Evolutionary conservation across 2,797 vertebrate genomes (phyloP).

Genomic region (Lutjanus campechanus): DNA sequence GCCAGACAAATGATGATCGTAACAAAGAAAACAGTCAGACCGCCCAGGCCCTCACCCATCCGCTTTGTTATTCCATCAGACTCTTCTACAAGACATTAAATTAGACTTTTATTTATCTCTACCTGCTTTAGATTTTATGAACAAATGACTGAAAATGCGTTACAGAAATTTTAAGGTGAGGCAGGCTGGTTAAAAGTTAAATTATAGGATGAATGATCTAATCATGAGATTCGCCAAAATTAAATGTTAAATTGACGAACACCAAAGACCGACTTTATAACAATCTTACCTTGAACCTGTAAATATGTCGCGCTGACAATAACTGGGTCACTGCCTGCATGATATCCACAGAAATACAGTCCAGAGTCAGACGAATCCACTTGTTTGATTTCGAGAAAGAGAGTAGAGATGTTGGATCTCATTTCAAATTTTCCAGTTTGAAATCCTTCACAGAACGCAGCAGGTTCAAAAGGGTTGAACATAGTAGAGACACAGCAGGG

Average conservation of each 20-base stretch:
- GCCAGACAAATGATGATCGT: neutral
- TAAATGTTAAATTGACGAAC: too few species aligned
- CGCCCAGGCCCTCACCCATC: neutral
- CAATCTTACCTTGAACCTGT: slow-evolving; percentile 35
- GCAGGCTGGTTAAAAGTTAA: too few species aligned
- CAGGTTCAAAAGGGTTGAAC: fast-evolving
- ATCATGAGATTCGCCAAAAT: too few species aligned
- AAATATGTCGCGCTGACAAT: neutral
- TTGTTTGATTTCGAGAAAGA: slow-evolving; percentile 43
- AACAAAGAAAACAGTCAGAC: neutral
- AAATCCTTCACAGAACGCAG: neutral
- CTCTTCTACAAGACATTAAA: neutral
- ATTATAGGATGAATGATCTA: too few species aligned
- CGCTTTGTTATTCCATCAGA: neutral
- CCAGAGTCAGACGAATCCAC: slow-evolving; percentile 47
- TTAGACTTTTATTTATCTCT: too few species aligned
- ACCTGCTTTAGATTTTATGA: too few species aligned
- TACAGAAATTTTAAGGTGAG: too few species aligned
- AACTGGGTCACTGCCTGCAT: fast-evolving
- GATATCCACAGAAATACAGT: slow-evolving; percentile 61
- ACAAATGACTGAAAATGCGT: too few species aligned
- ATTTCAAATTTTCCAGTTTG: slow-evolving; percentile 5
- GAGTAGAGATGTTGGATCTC: slow-evolving; percentile 3
- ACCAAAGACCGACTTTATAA: neutral
- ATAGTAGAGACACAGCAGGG: slow-evolving; percentile 14